phyloP scores from a whole-genome alignment of 2,888 invertebrate genomes.

The Podotricha telesiphe region DNA sequence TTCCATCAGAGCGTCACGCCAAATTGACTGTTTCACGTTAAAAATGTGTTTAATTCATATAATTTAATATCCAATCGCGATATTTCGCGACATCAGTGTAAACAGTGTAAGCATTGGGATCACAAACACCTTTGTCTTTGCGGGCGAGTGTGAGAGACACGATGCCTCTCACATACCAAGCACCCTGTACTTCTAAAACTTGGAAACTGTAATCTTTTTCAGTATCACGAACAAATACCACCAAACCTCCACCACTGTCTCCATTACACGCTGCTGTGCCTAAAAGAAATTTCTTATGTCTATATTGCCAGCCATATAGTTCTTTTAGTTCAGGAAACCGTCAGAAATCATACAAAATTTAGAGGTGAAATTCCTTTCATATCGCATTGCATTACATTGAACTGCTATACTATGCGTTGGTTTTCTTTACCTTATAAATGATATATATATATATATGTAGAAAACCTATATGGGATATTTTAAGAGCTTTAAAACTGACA shows the following conservation, averaged over 20 bases:
- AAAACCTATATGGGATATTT: too few species aligned
- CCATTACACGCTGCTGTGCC: conserved; percentile 78
- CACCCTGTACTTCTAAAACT: conserved; percentile 47
- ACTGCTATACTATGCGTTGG: too few species aligned
- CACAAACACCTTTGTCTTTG: conserved; percentile 58
- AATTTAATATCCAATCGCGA: conserved; percentile 52
- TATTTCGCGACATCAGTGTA: conserved; percentile 68
- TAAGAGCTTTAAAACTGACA: too few species aligned
- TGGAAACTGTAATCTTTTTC: conserved; percentile 33
- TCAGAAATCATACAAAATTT: too few species aligned
- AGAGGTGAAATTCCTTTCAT: too few species aligned
- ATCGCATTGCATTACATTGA: too few species aligned
- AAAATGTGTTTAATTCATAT: conserved; percentile 45
- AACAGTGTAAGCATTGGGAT: conserved; percentile 68
- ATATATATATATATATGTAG: too few species aligned
- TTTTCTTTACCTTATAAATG: too few species aligned
- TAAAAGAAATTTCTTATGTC: conserved; percentile 39
- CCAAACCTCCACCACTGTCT: conserved; percentile 77
- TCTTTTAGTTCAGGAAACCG: too few species aligned
- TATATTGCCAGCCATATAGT: too few species aligned
- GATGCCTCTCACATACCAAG: conserved; percentile 57
- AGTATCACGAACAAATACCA: conserved; percentile 58
- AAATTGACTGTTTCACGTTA: too few species aligned
- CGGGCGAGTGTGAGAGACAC: conserved; percentile 54
- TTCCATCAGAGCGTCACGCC: too few species aligned